Evolutionary conservation across 2,113 vertebrate species (phyloP).

Genomic region (Nyctibius bracteatus): DNA sequence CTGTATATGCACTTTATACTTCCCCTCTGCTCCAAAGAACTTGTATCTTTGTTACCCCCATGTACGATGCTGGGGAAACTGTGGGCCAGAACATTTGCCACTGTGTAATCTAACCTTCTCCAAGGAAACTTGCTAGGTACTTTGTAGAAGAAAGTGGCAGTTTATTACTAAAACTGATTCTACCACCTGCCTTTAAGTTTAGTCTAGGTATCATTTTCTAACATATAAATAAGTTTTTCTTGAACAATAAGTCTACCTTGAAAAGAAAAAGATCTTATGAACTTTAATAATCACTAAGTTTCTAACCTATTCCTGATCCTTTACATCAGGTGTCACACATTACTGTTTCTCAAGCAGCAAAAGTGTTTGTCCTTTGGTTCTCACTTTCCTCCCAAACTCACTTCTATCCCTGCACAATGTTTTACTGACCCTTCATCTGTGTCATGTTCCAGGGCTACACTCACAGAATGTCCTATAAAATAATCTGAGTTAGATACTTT

Average conservation of each 20-base stretch:
- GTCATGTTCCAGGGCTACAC: background rate
- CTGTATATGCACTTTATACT: background rate
- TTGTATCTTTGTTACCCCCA: background rate
- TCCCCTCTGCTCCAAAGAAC: rapidly evolving
- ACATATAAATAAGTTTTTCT: background rate
- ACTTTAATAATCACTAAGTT: background rate
- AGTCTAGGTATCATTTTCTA: background rate
- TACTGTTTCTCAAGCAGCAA: background rate
- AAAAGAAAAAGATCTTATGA: background rate
- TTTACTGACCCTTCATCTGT: background rate
- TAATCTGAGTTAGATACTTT: background rate
- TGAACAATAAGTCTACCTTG: background rate
- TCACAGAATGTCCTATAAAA: background rate
- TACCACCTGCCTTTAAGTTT: background rate
- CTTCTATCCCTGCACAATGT: background rate
- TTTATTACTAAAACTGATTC: background rate
- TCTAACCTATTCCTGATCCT: background rate
- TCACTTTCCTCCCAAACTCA: background rate
- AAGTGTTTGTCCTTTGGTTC: background rate
- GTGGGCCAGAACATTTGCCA: background rate
- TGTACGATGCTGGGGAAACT: background rate
- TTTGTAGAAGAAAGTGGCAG: background rate
- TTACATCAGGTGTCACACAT: background rate
- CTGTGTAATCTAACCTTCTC: background rate
- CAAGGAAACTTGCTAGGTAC: background rate